Evolutionary conservation across 2,797 vertebrate genomes (phyloP).

Genomic region (Eulemur coronatus): DNA sequence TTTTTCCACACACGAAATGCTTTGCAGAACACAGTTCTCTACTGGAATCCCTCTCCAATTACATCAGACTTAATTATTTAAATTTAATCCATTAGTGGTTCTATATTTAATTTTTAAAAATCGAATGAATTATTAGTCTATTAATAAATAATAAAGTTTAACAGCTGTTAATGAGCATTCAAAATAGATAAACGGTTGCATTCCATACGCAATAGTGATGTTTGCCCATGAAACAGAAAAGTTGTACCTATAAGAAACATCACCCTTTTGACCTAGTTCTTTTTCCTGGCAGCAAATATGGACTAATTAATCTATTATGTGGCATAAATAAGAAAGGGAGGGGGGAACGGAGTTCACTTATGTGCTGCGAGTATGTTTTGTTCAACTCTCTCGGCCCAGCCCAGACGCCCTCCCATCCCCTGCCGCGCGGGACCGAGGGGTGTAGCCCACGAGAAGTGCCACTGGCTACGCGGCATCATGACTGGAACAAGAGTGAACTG

Average conservation of each 20-base stretch:
- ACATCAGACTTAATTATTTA: slow-evolving; percentile 59
- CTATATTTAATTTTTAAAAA: slow-evolving; percentile 62
- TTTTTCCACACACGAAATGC: not conserved
- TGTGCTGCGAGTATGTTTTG: not conserved
- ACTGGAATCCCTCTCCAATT: not conserved
- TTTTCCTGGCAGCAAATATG: not conserved
- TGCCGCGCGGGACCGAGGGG: not conserved
- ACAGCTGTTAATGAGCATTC: slow-evolving; percentile 61
- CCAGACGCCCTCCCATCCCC: not conserved
- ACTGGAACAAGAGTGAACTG: not conserved
- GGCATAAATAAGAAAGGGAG: not conserved
- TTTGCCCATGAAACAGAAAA: slow-evolving; percentile 30
- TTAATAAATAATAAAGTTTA: slow-evolving; percentile 73
- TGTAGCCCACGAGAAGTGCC: not conserved
- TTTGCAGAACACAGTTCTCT: not conserved
- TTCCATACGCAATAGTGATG: not conserved
- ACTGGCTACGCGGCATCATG: not conserved
- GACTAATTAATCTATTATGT: not conserved
- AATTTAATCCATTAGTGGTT: slow-evolving; percentile 59
- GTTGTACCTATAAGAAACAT: not conserved
- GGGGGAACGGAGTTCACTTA: not conserved
- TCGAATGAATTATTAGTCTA: slow-evolving; percentile 56
- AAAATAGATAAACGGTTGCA: slow-evolving; percentile 45
- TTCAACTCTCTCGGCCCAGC: not conserved
- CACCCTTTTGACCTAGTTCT: not conserved